These are phyloP conservation scores for Hippopotamyrus pictus DNA, from an alignment of 2,797 vertebrate species.

Conservation along the genomic window DNA sequence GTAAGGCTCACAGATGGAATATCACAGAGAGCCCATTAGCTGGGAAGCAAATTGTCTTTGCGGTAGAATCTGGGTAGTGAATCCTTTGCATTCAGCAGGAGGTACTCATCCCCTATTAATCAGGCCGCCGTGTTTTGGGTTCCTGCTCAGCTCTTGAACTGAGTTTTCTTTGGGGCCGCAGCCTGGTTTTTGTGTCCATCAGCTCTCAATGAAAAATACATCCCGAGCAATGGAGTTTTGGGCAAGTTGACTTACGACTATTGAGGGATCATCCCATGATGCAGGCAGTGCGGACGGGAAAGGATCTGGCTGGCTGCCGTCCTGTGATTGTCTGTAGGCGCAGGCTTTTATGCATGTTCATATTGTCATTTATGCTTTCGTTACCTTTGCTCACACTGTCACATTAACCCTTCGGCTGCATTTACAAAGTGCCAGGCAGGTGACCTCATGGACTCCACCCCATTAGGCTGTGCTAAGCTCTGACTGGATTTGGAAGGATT, in stretches of 20 bases:
- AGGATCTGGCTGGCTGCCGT: neutral
- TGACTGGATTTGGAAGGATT: slow-evolving; percentile 47
- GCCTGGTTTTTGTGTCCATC: neutral
- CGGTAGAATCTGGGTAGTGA: neutral
- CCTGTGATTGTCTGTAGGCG: neutral
- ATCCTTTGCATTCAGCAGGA: neutral
- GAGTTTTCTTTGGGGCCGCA: neutral
- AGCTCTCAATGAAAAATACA: neutral
- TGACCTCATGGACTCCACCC: slow-evolving; percentile 44
- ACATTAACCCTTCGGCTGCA: neutral
- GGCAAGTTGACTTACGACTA: neutral
- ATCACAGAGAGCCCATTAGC: neutral
- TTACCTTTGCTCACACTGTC: neutral
- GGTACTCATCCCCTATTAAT: neutral
- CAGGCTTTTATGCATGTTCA: neutral
- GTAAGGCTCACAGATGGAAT: neutral
- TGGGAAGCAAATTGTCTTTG: neutral
- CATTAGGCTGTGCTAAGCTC: slow-evolving; percentile 26
- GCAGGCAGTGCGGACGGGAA: neutral
- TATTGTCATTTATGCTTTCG: neutral
- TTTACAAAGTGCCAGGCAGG: slow-evolving; percentile 36
- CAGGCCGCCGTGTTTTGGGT: neutral
- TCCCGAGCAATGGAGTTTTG: neutral
- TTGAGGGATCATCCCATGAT: neutral
- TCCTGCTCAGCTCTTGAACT: neutral